These are phyloP conservation scores for Agrilus biguttatus DNA, from an alignment of 2,888 invertebrate genomes.

Conservation along the genomic window DNA sequence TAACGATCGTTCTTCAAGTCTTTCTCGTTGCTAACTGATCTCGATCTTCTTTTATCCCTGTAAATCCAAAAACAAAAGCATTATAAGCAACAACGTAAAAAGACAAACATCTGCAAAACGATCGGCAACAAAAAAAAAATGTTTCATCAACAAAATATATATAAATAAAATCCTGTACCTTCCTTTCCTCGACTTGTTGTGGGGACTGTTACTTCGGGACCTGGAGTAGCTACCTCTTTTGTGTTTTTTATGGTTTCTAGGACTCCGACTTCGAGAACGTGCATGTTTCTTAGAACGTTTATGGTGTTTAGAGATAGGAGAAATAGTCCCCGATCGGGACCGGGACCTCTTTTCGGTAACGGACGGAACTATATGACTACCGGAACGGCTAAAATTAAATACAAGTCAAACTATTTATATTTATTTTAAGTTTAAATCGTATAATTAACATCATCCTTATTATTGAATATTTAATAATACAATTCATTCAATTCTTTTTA, in stretches of 20 bases:
- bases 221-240: conserved; percentile 27
- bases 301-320: conserved; percentile 24
- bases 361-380: conserved; percentile 28
- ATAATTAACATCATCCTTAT: too few species aligned
- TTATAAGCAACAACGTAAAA: background rate
- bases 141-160: background rate
- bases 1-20: conserved; percentile 26
- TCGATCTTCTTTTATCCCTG: conserved; percentile 31
- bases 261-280: conserved; percentile 23
- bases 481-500: too few species aligned
- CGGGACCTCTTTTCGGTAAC: conserved; percentile 26
- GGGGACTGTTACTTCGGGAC: conserved; percentile 29
- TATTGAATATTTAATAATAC: too few species aligned
- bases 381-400: conserved; percentile 24
- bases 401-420: too few species aligned
- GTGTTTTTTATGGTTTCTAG: conserved; percentile 26
- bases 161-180: conserved; percentile 8
- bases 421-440: too few species aligned
- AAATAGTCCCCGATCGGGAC: conserved; percentile 24
- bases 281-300: conserved; percentile 26
- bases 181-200: conserved; percentile 20
- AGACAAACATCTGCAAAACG: background rate
- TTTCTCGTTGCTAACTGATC: conserved; percentile 30
- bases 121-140: conserved; percentile 1
- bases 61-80: conserved; percentile 9